Conservation (phyloP, 2,113 vertebrate genomes). For the Falcunculus frontatus region DNA sequence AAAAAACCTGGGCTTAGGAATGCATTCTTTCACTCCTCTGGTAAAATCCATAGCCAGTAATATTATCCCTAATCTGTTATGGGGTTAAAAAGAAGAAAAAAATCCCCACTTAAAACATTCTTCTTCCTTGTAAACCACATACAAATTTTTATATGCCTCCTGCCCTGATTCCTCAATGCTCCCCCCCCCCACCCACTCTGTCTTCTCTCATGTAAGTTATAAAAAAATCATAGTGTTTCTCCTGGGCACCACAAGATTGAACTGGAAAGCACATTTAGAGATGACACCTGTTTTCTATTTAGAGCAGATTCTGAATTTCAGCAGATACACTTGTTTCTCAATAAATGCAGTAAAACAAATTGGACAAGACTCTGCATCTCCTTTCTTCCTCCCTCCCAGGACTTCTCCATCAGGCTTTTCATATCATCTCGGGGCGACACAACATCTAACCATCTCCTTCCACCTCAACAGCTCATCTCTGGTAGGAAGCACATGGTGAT, state of each 20-base stretch:
- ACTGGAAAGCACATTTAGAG: background rate
- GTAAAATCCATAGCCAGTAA: background rate
- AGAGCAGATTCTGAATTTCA: background rate
- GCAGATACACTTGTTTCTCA: background rate
- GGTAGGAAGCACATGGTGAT: background rate
- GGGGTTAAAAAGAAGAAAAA: background rate
- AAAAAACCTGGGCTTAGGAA: background rate
- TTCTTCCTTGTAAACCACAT: background rate
- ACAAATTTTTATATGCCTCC: background rate
- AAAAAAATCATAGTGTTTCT: background rate
- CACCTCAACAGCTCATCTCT: background rate
- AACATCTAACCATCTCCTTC: background rate
- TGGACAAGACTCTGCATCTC: background rate
- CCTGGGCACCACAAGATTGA: background rate
- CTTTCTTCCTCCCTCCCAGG: background rate
- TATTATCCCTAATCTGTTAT: background rate
- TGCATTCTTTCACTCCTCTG: background rate
- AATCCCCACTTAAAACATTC: background rate
- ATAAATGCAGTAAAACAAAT: background rate
- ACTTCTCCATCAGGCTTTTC: background rate
- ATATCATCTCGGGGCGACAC: fast-evolving
- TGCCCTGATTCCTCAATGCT: background rate
- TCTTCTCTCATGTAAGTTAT: background rate
- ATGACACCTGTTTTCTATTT: background rate
- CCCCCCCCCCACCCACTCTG: fast-evolving